A percentile compares a stretch with the other conserved stretches of the same genome.
Conservation (phyloP, 2,113 vertebrate genomes). For the Typhlomys cinereus region DNA sequence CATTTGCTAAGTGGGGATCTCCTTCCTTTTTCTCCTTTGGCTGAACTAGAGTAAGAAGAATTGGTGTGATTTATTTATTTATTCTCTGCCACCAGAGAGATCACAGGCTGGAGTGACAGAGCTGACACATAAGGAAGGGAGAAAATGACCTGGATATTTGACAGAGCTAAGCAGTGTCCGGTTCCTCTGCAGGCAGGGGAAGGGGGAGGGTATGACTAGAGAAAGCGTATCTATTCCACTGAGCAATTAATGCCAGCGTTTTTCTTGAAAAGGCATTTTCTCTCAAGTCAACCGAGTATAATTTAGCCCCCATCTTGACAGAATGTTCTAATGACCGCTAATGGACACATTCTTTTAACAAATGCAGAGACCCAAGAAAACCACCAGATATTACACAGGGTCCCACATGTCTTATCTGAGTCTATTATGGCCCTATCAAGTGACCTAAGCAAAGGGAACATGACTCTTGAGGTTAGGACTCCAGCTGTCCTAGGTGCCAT, state of each 20-base stretch:
- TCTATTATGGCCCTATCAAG: slow-evolving; percentile 68
- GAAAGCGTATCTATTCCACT: slow-evolving; percentile 54
- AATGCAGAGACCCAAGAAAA: slow-evolving; percentile 68
- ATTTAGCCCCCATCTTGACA: slow-evolving; percentile 57
- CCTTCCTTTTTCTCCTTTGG: neutral
- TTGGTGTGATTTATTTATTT: neutral
- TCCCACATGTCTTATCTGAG: slow-evolving; percentile 65
- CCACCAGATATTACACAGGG: slow-evolving; percentile 68
- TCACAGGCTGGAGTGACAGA: slow-evolving; percentile 1
- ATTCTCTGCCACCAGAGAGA: slow-evolving; percentile 28
- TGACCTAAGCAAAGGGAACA: slow-evolving; percentile 72
- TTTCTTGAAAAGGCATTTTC: slow-evolving; percentile 68
- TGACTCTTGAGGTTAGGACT: slow-evolving; percentile 65
- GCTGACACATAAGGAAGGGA: slow-evolving; percentile 36
- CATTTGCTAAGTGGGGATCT: slow-evolving; percentile 11
- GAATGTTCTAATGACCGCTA: slow-evolving; percentile 63
- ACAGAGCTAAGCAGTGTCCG: slow-evolving; percentile 60
- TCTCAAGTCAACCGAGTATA: neutral
- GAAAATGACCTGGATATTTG: slow-evolving; percentile 59
- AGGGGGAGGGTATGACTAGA: slow-evolving; percentile 7
- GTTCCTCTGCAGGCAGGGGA: slow-evolving; percentile 1
- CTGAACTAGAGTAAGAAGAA: neutral
- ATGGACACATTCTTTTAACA: slow-evolving; percentile 73
- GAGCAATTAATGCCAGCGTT: slow-evolving; percentile 44
- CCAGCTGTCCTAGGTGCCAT: slow-evolving; percentile 56